Base-by-base conservation (phyloP, 35 echinoderm and acorn worm genomes). In the Ophiothrix spiculata region DNA sequence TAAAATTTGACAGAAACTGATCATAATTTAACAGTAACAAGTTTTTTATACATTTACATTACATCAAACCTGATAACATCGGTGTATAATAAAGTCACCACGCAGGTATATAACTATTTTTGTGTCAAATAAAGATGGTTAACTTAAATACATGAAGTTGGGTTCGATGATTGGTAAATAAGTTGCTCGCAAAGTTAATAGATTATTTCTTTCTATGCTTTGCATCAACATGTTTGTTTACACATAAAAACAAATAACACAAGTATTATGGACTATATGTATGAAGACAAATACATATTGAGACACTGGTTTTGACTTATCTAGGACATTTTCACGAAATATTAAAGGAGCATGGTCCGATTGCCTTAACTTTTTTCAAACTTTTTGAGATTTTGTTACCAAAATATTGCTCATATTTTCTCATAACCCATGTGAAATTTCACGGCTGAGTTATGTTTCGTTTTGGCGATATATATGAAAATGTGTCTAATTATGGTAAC, bases 31-130 rank as follows among this genome's bases (percentile, higher is more conserved):
- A 80, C 37, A 80, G 54, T 29, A 81, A 54, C 33, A 25, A 25
- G 17, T 28, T 49, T 49, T 49, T 49, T 36, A 42, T 87, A 87
- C 46, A 77, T 87, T 39, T 87, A 78, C 36, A 41, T 54, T 56
- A 56, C 85, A 79, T 78, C 41, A 87, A 78, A 87, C 85, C 85
- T 78, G 85, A 87, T 87, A 87, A 87, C 79, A 79, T 11, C 79
- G 31, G 85, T 38, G 85, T 37, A 87, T 79, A 79, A 87, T 87
- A 87, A 87, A 87, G 79, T 87, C 76, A 87, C 85, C 85, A 79
- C 23, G 79, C 60, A 87, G 76, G 76, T 39, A 78, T 86, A 87
- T 45, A 79, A 79, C 56, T 40, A 64, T 84, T 87, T 69, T 15
- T 69, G 8, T 69, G 3, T 79, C 83, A 87, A 79, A 87, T 79